Percentiles rank a stretch among this genome's conserved stretches.
These are phyloP conservation scores for Micromesistius poutassou DNA, from an alignment of 2,797 vertebrate species.

Conservation along the genomic window DNA sequence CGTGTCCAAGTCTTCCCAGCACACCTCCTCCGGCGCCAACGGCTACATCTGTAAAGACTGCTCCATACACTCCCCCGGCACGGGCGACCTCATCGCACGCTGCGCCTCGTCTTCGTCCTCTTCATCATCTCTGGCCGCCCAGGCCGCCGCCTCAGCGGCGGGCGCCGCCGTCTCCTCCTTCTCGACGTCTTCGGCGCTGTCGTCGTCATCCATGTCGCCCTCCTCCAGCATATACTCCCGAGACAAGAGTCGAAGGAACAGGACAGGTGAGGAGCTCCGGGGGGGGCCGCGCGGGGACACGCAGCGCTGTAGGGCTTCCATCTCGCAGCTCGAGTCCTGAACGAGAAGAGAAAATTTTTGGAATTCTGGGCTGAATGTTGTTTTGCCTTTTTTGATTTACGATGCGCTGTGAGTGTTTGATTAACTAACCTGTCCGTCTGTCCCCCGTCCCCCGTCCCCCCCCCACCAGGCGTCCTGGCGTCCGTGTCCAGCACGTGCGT, in stretches of 20 bases:
- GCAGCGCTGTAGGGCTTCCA: too few relatives aligned
- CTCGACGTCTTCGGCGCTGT: conserved; percentile 39
- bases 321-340: not conserved
- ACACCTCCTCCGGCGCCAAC: conserved; percentile 66
- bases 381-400: not conserved
- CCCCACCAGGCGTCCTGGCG: conserved; percentile 55
- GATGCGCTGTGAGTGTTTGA: not conserved
- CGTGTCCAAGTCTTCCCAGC: conserved; percentile 48
- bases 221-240: conserved; percentile 78
- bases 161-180: conserved; percentile 31
- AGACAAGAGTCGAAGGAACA: conserved; percentile 76
- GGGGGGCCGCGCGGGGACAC: too few relatives aligned
- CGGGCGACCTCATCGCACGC: conserved; percentile 63
- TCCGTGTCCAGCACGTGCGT: conserved; percentile 61
- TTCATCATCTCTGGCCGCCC: conserved; percentile 33
- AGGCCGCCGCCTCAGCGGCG: conserved; percentile 23
- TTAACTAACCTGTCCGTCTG: conserved; percentile 41
- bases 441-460: not conserved
- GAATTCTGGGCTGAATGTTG: not conserved
- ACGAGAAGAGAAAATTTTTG: too few relatives aligned
- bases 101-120: conserved; percentile 40
- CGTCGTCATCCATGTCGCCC: conserved; percentile 27
- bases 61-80: conserved; percentile 76
- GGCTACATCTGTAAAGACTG: conserved; percentile 88
- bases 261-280: conserved; percentile 62